Evolutionary conservation across 2,797 vertebrate species (phyloP), one percentile per base, ranked within the genome.

Genomic region (Acomys russatus): DNA sequence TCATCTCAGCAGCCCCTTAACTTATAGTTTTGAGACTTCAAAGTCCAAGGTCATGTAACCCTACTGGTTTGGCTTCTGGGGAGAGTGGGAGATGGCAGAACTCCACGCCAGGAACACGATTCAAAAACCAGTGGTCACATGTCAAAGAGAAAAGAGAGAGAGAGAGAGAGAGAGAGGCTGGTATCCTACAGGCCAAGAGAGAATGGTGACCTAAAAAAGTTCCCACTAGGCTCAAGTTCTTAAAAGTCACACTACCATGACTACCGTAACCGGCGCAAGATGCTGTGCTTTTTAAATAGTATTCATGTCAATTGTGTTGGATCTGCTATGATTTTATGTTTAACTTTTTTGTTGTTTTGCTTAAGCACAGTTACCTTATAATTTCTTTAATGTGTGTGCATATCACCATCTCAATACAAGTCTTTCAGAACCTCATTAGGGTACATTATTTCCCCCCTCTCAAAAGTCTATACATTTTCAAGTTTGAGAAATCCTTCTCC

Each of bases 391-490:
- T 28, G 51, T 74, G 90, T 51, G 35, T 86, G 10, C 86, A 56
- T 56, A 63, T 76, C 70, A 87, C 74, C 49, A 61, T 94, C 84
- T 94, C 76, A 87, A 76, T 68, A 89, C 90, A 94, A 93, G 73
- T 66, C 68, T 83, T 82, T 88, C 88, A 68, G 38, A 83, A 80
- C 49, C 87, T 94, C 54, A 17, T 89, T 89, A 76, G 10, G 8
- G n/a, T 35, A 54, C 22, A 51, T 18, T 38, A 85, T 51, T 59
- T 92, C 79, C 56, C 64, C 79, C 66, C 49, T n/a, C 9, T 54
- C 51, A 95, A 66, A n/a, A 71, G 0, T 79, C 82, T 71, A 44
- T 33, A 38, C 38, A 20, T 90, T 73, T 44, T 93, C 56, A 66
- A 22, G 59, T 15, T 63, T 95, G n/a, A 89, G 79, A 77, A 87